Base-by-base conservation (phyloP, 2,797 vertebrate species). In the Chaetodon trifasciatus region DNA sequence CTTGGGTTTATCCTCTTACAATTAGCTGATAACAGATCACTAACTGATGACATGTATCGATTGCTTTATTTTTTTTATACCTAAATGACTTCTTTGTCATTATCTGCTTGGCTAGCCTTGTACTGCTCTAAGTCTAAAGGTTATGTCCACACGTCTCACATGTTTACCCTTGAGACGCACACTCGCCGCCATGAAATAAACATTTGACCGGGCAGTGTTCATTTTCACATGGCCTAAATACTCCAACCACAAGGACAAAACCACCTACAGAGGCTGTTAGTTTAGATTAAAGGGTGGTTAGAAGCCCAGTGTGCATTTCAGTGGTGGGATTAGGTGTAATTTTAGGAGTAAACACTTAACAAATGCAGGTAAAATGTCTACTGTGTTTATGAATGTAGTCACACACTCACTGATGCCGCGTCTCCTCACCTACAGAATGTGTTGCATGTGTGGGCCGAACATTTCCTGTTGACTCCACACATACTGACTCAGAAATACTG, bases 101-200 rank as follows among this genome's bases (percentile, higher is more conserved):
- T 86, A 82, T 83, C 70, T 74, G 35, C 64, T 53, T n/a, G 24
- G 13, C 74, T 23, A 13, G 39, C 1, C 57, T 58, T 23, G 23
- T 32, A 49, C 28, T 44, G 68, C 28, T 63, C 40, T n/a, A 32
- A 55, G 89, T 88, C 70, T 82, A 87, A 76, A 93, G 91, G 87
- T 93, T 86, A 79, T 75, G 58, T 82, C 67, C 52, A 86, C 80
- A 89, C 8, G 4, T 46, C 46, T 67, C 68, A 66, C 57, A 19
- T 81, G 64, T 88, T 88, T 79, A 77, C 76, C 47, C 69, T 71
- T 78, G 70, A 76, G 60, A 78, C 49, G 73, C 50, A 50, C 16
- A 57, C 58, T 67, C 7, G 21, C 40, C 11, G 70, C 40, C 69
- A 80, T 68, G 73, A 92, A 84, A 83, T 80, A 78, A 85, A 84